Evolutionary conservation across 2,888 invertebrate species (phyloP).

Genomic region (Dioctria rufipes): DNA sequence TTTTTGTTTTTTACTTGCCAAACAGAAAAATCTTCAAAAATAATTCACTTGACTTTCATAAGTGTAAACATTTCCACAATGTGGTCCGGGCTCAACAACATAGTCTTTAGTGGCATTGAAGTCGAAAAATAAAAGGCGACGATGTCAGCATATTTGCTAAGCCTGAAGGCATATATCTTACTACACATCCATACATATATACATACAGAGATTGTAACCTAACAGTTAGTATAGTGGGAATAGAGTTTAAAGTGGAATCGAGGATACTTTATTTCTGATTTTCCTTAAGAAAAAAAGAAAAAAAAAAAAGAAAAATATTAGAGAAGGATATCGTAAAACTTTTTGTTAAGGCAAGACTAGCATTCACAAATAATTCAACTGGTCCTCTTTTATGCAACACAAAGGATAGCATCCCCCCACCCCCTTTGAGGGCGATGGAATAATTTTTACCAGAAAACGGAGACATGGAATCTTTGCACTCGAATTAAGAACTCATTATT

Average conservation of each 20-base stretch:
- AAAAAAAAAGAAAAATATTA: neutral
- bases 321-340: constrained; percentile 20
- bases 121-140: neutral
- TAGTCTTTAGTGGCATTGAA: constrained; percentile 9
- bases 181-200: too few relatives aligned
- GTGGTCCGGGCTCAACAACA: neutral
- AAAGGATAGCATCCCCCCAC: neutral
- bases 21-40: constrained; percentile 25
- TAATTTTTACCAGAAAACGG: constrained; percentile 39
- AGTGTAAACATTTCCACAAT: constrained; percentile 48
- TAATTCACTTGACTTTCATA: constrained; percentile 33
- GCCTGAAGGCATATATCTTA: neutral
- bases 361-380: constrained; percentile 25
- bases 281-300: too few relatives aligned
- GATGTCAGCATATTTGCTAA: neutral
- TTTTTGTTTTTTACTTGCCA: too few relatives aligned
- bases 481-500: constrained; percentile 53
- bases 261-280: too few relatives aligned
- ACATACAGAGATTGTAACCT: neutral
- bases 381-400: constrained; percentile 9
- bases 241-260: too few relatives aligned
- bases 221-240: too few relatives aligned
- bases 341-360: constrained; percentile 9
- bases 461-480: constrained; percentile 48
- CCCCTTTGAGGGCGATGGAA: constrained; percentile 14